Conservation (phyloP, 2,113 vertebrate species). For the Gadus macrocephalus region DNA sequence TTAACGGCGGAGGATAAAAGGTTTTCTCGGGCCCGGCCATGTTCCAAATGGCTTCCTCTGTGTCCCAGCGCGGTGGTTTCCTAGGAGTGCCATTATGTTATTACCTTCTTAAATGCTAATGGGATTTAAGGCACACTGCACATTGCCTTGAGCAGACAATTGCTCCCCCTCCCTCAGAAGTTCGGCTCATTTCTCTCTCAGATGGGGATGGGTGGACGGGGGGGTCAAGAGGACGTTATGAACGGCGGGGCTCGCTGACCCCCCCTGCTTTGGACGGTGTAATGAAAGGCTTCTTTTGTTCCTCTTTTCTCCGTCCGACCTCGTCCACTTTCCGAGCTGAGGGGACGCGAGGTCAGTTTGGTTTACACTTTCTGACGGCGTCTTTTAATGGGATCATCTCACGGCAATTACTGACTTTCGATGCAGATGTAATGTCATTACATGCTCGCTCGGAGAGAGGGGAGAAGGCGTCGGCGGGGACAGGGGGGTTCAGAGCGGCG, state of each 20-base stretch:
- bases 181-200: conserved; percentile 20
- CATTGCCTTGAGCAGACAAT: conserved; percentile 25
- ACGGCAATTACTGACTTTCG: conserved; percentile 52
- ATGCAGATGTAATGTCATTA: conserved; percentile 50
- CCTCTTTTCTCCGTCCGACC: background rate
- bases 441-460: conserved; percentile 39
- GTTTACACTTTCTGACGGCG: conserved; percentile 41
- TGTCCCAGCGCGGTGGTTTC: background rate
- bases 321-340: background rate
- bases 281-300: conserved; percentile 18
- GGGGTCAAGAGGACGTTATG: conserved; percentile 18
- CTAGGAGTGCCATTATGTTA: conserved; percentile 23
- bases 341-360: conserved; percentile 20
- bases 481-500: conserved; percentile 11
- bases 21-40: background rate
- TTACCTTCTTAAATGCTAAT: conserved; percentile 33
- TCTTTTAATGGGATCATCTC: conserved; percentile 58
- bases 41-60: conserved; percentile 8
- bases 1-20: background rate
- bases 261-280: conserved; percentile 9
- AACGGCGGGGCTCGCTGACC: background rate
- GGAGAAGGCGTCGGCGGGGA: conserved; percentile 11
- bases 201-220: background rate
- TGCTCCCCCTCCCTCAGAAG: background rate
- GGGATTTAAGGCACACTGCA: conserved; percentile 25